Conservation (phyloP, 2,888 invertebrate genomes). For the Atethmia centrago region DNA sequence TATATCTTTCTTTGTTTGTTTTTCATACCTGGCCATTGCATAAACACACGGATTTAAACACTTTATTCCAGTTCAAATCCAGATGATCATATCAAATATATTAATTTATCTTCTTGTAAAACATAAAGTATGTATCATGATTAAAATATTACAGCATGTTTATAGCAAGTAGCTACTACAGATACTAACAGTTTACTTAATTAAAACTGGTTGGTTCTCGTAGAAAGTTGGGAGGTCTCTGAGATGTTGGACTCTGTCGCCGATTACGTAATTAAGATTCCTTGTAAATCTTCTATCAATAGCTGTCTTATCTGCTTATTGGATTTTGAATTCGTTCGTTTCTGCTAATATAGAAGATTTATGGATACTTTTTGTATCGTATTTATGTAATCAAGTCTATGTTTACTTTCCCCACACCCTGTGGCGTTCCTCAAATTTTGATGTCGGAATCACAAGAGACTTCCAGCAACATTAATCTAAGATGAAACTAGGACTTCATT, state of each 20-base stretch:
- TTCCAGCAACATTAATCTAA: background rate
- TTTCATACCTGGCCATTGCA: background rate
- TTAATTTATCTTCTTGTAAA: slow-evolving; percentile 19
- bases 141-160: slow-evolving; percentile 34
- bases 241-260: background rate
- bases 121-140: slow-evolving; percentile 10
- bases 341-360: background rate
- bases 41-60: background rate
- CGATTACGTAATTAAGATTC: slow-evolving; percentile 13
- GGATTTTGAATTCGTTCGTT: background rate
- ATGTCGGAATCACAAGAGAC: background rate
- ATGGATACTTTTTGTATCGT: background rate
- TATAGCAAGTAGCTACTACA: slow-evolving; percentile 15
- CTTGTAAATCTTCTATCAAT: background rate
- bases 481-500: background rate
- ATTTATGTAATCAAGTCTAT: background rate
- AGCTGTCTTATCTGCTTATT: background rate
- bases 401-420: background rate
- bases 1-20: background rate
- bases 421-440: too few species aligned
- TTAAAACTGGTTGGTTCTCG: slow-evolving; percentile 50
- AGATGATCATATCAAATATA: background rate
- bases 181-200: slow-evolving; percentile 54
- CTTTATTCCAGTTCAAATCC: slow-evolving; percentile 1
- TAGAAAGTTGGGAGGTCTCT: slow-evolving; percentile 55